Base-by-base conservation (phyloP, 2,113 vertebrate species). In the Cinclus mexicanus region DNA sequence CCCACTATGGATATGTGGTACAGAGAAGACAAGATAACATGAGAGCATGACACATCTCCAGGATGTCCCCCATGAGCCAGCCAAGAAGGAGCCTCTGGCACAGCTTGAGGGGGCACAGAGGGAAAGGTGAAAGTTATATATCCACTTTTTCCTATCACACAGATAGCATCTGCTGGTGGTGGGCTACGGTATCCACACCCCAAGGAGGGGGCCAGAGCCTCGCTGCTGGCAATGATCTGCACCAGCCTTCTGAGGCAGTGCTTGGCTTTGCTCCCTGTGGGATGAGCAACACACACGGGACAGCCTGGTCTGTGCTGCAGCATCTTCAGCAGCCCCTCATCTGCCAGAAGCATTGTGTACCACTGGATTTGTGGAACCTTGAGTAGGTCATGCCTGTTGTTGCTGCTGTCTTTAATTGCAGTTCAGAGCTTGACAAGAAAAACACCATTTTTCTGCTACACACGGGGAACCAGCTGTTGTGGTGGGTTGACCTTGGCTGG, bases 201-300 rank as follows among this genome's bases (percentile, higher is more conserved):
- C 33, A 44, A 57, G 28, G 59, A 49, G 0, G 4, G 23, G 19
- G 11, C 72, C 28, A 37, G 35, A 37, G 35, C 35, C 35, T 37
- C 35, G 35, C 35, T 37, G 35, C 8, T 37, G 35, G 35, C 29
- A 49, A 39, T 4, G 8, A n/a, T 41, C 25, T 35, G 41, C 47
- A n/a, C 10, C 42, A n/a, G 76, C 25, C 16, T 44, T 28, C 33
- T 5, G 13, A 41, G 42, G 24, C 46, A 25, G 41, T 5, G 25
- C 35, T 44, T 57, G 76, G 35, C 18, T 78, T 53, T 78, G 41
- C 19, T 75, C 35, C 3, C 2, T 21, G 11, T 31, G 47, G 7
- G 53, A 42, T 2, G 1, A 77, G 37, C 35, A 26, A 1, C 1
- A 5, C 20, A 5, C 1, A 4, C 0, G 0, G n/a, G 39, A 80